Evolutionary conservation across 2,113 vertebrate genomes (phyloP), one percentile per base, ranked within the genome.

Genomic region (Phalacrocorax brasilianus): DNA sequence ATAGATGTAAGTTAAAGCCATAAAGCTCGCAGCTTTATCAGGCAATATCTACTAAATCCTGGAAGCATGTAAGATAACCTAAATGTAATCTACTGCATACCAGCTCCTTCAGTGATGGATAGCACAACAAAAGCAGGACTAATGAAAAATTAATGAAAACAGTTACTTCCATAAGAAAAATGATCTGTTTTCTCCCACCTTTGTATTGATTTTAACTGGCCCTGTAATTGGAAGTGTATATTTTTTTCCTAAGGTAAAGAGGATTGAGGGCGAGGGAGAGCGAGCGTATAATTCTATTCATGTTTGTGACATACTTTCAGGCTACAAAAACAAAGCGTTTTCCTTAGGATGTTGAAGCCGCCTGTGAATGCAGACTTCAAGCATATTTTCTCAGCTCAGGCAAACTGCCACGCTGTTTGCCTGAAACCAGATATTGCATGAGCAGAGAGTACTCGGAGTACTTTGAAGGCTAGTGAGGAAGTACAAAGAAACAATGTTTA

Each of bases 121-220:
- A 94, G 96, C 96, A 78, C 95, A 95, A 94, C 95, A 91, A 95
- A 97, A 96, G 93, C 94, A 91, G 88, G 86, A 62, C 97, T 97
- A 97, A 97, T 97, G 98, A 98, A 98, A 98, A 98, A 98, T 98
- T 98, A 98, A 98, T 98, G 96, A 97, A 97, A 98, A 97, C 89
- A 71, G 97, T 96, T 97, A 97, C 97, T 97, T 98, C 97, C 94
- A 89, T 97, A 96, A 98, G 98, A 98, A 98, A 98, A 98, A 98
- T 96, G 95, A 97, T 97, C 97, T 94, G 93, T 95, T 95, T 96
- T 97, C 96, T 96, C 72, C 93, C 96, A 98, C 98, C 96, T 97
- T 96, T 92, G 89, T 97, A 98, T 97, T 96, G 98, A 98, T 98
- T 98, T 97, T 96, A 97, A 96, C 96, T 97, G 97, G 97, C 96